Percentiles rank a stretch among this genome's conserved stretches.
Conservation (phyloP, 2,797 vertebrate species). For the Helarctos malayanus region DNA sequence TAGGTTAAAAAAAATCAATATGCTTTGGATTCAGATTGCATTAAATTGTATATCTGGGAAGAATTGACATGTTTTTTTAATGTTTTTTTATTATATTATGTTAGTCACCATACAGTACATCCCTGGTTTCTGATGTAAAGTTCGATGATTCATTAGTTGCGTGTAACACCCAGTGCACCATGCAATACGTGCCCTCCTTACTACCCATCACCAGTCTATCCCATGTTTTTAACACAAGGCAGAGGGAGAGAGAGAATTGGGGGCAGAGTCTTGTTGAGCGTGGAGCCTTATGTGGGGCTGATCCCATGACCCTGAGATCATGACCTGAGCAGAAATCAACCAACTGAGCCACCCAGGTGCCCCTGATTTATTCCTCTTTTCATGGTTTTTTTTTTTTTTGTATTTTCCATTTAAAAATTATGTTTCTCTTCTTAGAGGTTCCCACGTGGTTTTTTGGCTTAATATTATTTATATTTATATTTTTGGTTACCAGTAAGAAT, state of each 20-base stretch:
- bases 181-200: too few relatives aligned
- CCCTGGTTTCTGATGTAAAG: too few relatives aligned
- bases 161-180: too few relatives aligned
- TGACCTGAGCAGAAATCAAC: neutral
- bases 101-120: too few relatives aligned
- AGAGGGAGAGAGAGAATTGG: neutral
- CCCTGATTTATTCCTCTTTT: neutral
- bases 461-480: neutral
- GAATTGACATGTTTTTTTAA: neutral
- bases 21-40: conserved; percentile 1
- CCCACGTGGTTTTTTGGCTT: neutral
- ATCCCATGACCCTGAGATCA: neutral
- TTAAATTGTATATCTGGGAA: neutral
- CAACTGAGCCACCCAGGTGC: neutral
- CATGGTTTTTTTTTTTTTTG: neutral
- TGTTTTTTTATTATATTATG: too few relatives aligned
- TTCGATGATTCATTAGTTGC: too few relatives aligned
- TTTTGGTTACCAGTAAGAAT: conserved; percentile 18
- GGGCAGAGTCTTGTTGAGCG: neutral
- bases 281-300: neutral
- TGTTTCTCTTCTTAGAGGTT: neutral
- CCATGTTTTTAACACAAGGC: neutral
- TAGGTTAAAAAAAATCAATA: neutral
- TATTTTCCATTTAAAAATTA: neutral
- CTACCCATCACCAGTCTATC: too few relatives aligned